Evolutionary conservation across 1,140 invertebrate species (phyloP), one percentile per base, ranked within the genome.

Genomic region (Dreissena rostriformis): DNA sequence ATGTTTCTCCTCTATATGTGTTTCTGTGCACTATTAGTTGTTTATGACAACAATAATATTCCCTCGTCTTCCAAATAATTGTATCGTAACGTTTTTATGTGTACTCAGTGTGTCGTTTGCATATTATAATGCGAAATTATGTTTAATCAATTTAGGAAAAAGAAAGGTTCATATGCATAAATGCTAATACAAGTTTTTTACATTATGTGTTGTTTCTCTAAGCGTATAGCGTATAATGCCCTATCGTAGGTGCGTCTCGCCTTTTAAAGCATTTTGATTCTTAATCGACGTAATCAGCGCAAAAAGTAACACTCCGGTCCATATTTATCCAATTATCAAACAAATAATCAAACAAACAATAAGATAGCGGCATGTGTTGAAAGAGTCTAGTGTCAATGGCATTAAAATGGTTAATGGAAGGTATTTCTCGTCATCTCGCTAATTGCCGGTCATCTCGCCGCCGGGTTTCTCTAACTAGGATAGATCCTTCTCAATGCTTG

Each of bases 381-480:
- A 61, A 19, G 17, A 2, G 57, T 39, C 39, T 39, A 12, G 2
- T 61, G 57, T 6, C 57, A 61, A 61, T 61, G 12, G 17, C 57
- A 61, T 61, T 61, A 61, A 19, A 61, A 61, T 61, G 57, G 2
- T 61, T 61, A 61, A 61, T 61, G 57, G 22, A 61, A 61, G 57
- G 57, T 61, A 61, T 61, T 61, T 61, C 57, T 61, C 57, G 22
- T 24, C 17, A 61, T 24, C 17, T 19, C 57, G 57, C 57, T 61
- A 61, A 61, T 61, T 61, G 57, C 57, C 4, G 57, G 57, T 61
- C 57, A 61, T 61, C 57, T 24, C 57, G 57, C 57, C 57, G 17
- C 2, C 17, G 57, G 57, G 57, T 19, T 61, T 2, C 17, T 61
- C 57, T 8, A 39, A 39, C n/a, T n/a, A n/a, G n/a, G n/a, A n/a